Percentiles rank a stretch among this genome's conserved stretches.
Evolutionary conservation across 2,113 vertebrate genomes (phyloP).

Genomic region (Bungarus multicinctus): DNA sequence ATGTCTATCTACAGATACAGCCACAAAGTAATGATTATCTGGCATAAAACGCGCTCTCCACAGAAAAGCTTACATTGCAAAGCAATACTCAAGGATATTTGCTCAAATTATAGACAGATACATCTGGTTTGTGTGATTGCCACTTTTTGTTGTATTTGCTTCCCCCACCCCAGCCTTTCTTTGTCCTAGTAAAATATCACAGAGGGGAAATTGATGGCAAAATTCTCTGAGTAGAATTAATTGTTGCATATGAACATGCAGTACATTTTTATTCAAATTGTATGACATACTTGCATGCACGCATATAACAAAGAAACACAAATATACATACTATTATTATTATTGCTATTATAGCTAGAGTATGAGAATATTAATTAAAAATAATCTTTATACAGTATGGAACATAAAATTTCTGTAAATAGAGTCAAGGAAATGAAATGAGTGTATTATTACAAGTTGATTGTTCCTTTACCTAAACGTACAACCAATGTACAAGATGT

Average conservation of each 20-base stretch:
- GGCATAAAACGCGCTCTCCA: background rate
- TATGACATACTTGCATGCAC: background rate
- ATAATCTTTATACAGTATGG: background rate
- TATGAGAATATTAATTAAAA: background rate
- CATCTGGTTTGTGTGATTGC: background rate
- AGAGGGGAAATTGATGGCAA: background rate
- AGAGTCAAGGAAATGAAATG: background rate
- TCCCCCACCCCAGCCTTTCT: background rate
- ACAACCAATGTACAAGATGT: background rate
- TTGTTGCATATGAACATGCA: background rate
- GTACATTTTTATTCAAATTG: accelerated
- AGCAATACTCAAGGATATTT: background rate
- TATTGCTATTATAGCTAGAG: background rate
- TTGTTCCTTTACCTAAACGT: background rate
- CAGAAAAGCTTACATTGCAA: background rate
- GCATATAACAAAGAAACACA: background rate
- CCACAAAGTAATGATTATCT: background rate
- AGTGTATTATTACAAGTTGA: background rate
- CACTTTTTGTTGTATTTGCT: background rate
- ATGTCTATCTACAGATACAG: background rate
- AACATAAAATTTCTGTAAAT: accelerated
- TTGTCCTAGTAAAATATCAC: background rate
- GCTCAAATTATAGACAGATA: background rate
- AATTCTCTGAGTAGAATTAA: slow-evolving; percentile 1
- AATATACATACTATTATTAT: background rate